phyloP scores from a whole-genome alignment of 2,797 vertebrate species.

The Microcaecilia unicolor region DNA sequence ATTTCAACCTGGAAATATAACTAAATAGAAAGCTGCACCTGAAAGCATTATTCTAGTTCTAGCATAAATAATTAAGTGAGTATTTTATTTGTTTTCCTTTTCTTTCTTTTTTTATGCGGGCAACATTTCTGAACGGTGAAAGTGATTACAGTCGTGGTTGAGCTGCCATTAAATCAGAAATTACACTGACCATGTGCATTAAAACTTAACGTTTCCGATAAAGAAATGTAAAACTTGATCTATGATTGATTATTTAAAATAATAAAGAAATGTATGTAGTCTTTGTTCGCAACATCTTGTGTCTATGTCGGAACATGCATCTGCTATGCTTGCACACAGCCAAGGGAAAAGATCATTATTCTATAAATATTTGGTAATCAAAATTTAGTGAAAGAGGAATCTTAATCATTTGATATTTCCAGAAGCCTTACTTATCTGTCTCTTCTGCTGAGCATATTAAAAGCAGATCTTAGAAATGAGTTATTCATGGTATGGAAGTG shows the following conservation, averaged over 20 bases:
- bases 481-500: no score
- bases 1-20: not conserved
- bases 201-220: constrained; percentile 11
- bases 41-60: constrained; percentile 35
- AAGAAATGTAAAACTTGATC: constrained; percentile 7
- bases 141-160: constrained; percentile 9
- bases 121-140: constrained; percentile 24
- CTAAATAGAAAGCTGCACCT: constrained; percentile 2
- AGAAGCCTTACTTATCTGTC: constrained; percentile 5
- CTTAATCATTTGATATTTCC: constrained; percentile 8
- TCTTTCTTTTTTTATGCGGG: no score
- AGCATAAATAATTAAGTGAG: constrained; percentile 47
- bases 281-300: no score
- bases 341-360: no score
- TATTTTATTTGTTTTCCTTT: constrained; percentile 35
- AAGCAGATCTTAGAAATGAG: no score
- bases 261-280: no score
- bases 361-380: constrained; percentile 10
- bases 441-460: no score
- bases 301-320: constrained; percentile 12
- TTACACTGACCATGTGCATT: constrained; percentile 4
- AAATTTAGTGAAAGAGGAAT: constrained; percentile 8
- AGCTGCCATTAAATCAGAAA: constrained; percentile 6
- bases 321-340: not conserved
- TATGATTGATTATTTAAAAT: not conserved